These are phyloP conservation scores for Rhinopomastus cyanomelas DNA, from an alignment of 2,113 vertebrate species.

Conservation along the genomic window DNA sequence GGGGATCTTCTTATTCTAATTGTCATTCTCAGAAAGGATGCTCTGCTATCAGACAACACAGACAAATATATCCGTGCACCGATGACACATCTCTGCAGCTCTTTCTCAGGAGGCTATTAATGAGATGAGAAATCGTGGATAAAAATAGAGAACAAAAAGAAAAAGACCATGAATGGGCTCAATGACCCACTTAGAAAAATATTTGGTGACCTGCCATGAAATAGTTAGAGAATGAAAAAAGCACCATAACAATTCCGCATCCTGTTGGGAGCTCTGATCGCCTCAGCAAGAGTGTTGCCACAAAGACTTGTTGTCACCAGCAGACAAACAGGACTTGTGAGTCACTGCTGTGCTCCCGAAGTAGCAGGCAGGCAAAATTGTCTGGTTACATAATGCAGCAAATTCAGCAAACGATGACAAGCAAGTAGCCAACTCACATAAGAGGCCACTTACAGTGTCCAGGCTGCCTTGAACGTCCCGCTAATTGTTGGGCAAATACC, in stretches of 20 bases:
- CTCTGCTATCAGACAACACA: background rate
- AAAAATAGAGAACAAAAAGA: background rate
- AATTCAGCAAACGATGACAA: slow-evolving; percentile 26
- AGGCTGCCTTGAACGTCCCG: background rate
- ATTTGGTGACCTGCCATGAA: slow-evolving; percentile 60
- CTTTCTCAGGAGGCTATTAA: background rate
- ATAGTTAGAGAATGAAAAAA: slow-evolving; percentile 32
- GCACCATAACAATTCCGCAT: slow-evolving; percentile 26
- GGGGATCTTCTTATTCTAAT: background rate
- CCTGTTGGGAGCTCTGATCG: slow-evolving; percentile 10
- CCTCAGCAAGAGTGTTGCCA: background rate
- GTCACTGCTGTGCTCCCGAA: slow-evolving; percentile 41
- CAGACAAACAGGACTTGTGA: slow-evolving; percentile 36
- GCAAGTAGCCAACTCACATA: background rate
- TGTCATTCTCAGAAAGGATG: background rate
- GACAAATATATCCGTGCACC: background rate
- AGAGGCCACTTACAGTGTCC: background rate
- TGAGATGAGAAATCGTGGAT: background rate
- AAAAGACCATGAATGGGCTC: background rate
- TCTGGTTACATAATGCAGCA: background rate
- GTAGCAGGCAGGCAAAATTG: slow-evolving; percentile 8
- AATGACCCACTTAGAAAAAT: slow-evolving; percentile 53
- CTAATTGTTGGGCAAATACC: background rate
- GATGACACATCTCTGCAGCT: background rate
- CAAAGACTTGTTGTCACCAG: slow-evolving; percentile 33